A percentile compares a stretch with the other conserved stretches of the same genome.
These are phyloP conservation scores for Grus americana DNA, from an alignment of 2,113 vertebrate genomes.

Conservation along the genomic window DNA sequence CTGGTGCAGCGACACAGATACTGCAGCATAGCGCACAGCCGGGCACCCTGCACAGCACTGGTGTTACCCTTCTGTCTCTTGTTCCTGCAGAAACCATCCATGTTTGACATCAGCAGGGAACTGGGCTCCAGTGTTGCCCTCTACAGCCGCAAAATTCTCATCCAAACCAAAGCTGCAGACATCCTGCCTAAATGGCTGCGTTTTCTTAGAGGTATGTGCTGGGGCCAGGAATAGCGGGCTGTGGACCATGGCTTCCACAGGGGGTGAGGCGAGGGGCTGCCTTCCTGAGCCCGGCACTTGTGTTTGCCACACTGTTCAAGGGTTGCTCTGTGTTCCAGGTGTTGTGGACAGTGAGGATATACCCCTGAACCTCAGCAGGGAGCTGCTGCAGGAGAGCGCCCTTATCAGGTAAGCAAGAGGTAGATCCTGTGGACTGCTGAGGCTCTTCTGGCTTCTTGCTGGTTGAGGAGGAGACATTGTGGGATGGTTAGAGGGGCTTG, in stretches of 20 bases:
- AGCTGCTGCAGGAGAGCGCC: slow-evolving; percentile 93
- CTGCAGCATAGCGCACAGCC: neutral
- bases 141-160: slow-evolving; percentile 94
- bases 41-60: neutral
- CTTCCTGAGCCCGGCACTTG: neutral
- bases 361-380: slow-evolving; percentile 95
- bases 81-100: slow-evolving; percentile 87
- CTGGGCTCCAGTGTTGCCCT: slow-evolving; percentile 89
- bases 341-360: slow-evolving; percentile 99
- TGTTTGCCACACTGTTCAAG: neutral
- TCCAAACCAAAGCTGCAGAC: slow-evolving; percentile 93
- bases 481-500: neutral
- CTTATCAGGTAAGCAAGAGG: slow-evolving; percentile 85
- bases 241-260: rapidly evolving
- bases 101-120: slow-evolving; percentile 97
- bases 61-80: neutral
- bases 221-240: neutral
- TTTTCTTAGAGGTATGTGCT: slow-evolving; percentile 86
- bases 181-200: slow-evolving; percentile 97
- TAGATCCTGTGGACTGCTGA: neutral
- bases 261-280: neutral
- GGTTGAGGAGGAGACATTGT: neutral
- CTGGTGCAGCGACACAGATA: neutral
- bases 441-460: neutral
- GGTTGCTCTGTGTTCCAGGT: slow-evolving; percentile 73